phyloP scores from a whole-genome alignment of 30 jellyfish, hydroid and myxozoan genomes.

The Turritopsis rubra region DNA sequence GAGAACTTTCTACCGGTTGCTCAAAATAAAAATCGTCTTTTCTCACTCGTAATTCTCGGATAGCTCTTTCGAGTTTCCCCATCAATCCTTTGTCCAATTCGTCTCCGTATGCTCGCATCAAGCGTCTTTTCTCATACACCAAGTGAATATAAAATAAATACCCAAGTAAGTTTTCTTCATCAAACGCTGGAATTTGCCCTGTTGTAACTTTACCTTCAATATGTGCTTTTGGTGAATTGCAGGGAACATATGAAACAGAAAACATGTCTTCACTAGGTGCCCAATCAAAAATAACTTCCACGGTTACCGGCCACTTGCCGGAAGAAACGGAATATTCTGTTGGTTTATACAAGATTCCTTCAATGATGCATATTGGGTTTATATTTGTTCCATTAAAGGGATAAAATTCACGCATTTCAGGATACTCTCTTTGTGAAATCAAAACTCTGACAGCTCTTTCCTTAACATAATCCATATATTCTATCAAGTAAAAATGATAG shows the following conservation, averaged over 20 bases:
- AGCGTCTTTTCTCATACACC: background rate
- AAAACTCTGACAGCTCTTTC: background rate
- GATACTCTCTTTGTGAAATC: background rate
- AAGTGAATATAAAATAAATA: background rate
- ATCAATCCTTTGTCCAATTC: background rate
- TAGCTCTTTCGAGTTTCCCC: too few relatives aligned
- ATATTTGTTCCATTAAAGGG: background rate
- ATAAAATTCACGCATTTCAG: background rate
- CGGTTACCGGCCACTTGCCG: background rate
- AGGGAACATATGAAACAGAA: background rate
- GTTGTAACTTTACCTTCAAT: too few relatives aligned
- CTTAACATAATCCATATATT: background rate
- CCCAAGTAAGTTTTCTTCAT: background rate
- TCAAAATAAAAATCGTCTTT: too few relatives aligned
- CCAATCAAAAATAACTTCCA: background rate
- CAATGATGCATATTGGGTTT: background rate
- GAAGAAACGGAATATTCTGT: background rate
- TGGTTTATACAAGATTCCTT: background rate
- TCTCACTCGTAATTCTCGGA: too few relatives aligned
- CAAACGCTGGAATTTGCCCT: background rate
- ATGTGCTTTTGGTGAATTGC: background rate
- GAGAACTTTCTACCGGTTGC: too few relatives aligned
- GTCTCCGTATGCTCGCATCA: background rate
- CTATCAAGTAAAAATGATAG: background rate
- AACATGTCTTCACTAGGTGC: background rate